phyloP scores from a whole-genome alignment of 2,888 invertebrate genomes.

The Argynnis bischoffii region DNA sequence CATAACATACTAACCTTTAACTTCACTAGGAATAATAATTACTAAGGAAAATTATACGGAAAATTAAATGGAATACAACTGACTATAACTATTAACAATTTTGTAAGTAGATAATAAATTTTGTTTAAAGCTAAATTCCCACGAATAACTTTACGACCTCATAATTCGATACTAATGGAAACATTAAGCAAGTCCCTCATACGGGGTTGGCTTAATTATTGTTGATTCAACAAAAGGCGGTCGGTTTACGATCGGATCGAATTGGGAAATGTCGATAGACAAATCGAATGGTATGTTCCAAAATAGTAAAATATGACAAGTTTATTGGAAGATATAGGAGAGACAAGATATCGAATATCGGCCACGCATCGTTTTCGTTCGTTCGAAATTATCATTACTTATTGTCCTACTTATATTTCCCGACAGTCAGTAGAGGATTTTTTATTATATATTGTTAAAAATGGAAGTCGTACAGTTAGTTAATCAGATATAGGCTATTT shows the following conservation, averaged over 20 bases:
- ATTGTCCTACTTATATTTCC: conserved; percentile 10
- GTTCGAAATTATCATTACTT: conserved; percentile 11
- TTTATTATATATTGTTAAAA: not conserved
- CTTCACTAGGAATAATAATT: not conserved
- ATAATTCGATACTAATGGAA: conserved; percentile 5
- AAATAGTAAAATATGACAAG: not conserved
- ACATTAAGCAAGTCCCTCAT: not conserved
- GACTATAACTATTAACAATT: conserved; percentile 5
- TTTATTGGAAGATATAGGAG: not conserved
- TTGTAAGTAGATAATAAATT: conserved; percentile 7
- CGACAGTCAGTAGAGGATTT: conserved; percentile 2
- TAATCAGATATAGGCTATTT: not conserved
- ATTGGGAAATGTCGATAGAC: conserved; percentile 13
- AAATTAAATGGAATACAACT: conserved; percentile 6
- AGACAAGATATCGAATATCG: not conserved
- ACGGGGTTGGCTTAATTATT: conserved; percentile 6
- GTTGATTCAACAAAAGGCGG: conserved; percentile 10
- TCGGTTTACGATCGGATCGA: conserved; percentile 14
- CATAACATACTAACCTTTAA: not conserved
- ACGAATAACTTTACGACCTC: conserved; percentile 14
- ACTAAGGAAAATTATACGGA: too few relatives aligned
- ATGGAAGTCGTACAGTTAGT: not conserved
- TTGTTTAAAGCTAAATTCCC: conserved; percentile 13
- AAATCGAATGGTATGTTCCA: conserved; percentile 1
- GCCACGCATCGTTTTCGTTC: conserved; percentile 14